Base-by-base conservation (phyloP, 2,888 invertebrate species). In the Galerucella pusilla region DNA sequence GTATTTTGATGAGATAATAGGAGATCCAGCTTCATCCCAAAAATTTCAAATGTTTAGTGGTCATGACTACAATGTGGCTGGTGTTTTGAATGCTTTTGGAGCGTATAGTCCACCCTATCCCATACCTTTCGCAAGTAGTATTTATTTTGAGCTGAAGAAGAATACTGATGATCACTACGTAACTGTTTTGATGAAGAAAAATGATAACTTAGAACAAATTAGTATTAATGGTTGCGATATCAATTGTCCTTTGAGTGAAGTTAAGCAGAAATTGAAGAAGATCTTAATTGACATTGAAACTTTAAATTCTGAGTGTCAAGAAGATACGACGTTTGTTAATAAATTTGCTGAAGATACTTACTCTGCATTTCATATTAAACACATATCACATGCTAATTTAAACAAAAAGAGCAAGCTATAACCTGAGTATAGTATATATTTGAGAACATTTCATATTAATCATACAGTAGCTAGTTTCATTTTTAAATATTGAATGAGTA, bases 61-160 rank as follows among this genome's bases (percentile, higher is more conserved):
- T 11, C 70, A 70, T 28, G 70, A 70, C 20, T 49, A 92, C 1
- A 95, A 93, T 0, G 86, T 96, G 11, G 93, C 92, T 0, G 92
- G 90, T 81, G 80, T 95, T 52, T 88, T 96, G 1, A 92, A 92
- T 85, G 90, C 92, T 0, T 85, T 96, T 2, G 90, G 90, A 28
- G 77, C 95, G 45, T 95, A 90, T 80, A 89, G 92, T 77, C 86
- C 88, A 9, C 91, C 91, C 72, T 10, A 25, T 49, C 91, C 90
- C 80, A 94, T 94, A 0, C 89, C 90, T 0, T 94, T 92, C 78
- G 88, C 91, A 0, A 89, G 94, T 0, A 90, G 92, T 16, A 85
- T 95, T 28, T 85, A 94, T 60, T 82, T 95, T 59, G 95, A 96
- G 85, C 88, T 96, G n/a, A 70, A 35, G 9, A 49, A 45, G n/a